Evolutionary conservation across 2,113 vertebrate genomes (phyloP), one percentile per base, ranked within the genome.

Genomic region (Anolis sagrei): DNA sequence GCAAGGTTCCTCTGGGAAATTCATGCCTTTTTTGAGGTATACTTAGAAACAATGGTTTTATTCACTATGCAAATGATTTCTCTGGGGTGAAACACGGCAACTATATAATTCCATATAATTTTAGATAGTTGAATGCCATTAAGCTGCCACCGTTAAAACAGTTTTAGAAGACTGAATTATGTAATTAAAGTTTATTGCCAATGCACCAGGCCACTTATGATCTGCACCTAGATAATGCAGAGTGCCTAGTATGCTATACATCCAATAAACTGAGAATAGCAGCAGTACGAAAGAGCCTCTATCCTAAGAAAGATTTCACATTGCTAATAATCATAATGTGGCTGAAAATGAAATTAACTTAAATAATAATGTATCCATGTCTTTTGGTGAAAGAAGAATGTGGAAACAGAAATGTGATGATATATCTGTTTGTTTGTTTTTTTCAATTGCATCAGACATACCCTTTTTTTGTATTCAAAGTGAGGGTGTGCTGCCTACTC

Each of bases 21-120:
- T 84, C 69, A 25, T 2, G 68, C 73, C 64, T 66, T 74, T 81
- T 34, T 51, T 73, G 27, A 74, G 83, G 69, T 32, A 48, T 61
- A 86, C 74, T 76, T 54, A 69, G 34, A 48, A 90, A 61, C 11
- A 74, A 89, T 48, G 0, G 2, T 11, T 81, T 90, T 90, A 90
- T 19, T 39, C 1, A 10, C 10, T n/a, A 0, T 58, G 19, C 74
- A 72, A 89, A 29, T 4, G 32, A 82, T 88, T 10, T 32, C 23
- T 81, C 74, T 90, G 62, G 29, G 58, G 81, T 89, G 54, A 16
- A 7, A 4, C 0, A 0, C 7, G 36, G n/a, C 34, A 73, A 3
- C 76, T 79, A 8, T 14, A 76, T 8, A 79, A 87, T 61, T 70
- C 44, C 68, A 75, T 2, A 23, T 51, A 2, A 29, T 34, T 85